Evolutionary conservation across 2,888 invertebrate species (phyloP).

Genomic region (Aporophyla nigra): DNA sequence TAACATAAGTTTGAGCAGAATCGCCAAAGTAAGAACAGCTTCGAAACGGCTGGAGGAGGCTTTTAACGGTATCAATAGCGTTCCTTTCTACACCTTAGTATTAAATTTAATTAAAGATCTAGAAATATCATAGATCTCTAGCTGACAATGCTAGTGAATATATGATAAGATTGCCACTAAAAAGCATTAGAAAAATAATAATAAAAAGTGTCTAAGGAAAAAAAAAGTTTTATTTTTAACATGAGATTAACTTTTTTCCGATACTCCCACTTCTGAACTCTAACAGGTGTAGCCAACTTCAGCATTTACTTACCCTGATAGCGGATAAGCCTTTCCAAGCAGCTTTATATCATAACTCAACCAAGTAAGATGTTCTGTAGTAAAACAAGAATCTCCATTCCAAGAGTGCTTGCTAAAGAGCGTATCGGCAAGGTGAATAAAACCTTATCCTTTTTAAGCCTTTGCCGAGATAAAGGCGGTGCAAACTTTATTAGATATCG

Average conservation of each 20-base stretch:
- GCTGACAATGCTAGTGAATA: too few relatives aligned
- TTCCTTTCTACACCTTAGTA: too few relatives aligned
- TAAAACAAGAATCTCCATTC: constrained; percentile 10
- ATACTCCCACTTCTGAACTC: not conserved
- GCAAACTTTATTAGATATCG: constrained; percentile 32
- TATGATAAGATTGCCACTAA: too few relatives aligned
- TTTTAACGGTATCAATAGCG: too few relatives aligned
- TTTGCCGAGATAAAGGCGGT: constrained; percentile 10
- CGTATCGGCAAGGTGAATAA: constrained; percentile 32
- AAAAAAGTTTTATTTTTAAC: too few relatives aligned
- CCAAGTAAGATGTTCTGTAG: not conserved
- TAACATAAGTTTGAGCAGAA: not conserved
- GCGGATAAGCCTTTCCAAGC: constrained; percentile 17
- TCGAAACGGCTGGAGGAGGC: too few relatives aligned
- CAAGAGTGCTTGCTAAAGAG: constrained; percentile 24
- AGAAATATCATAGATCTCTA: too few relatives aligned
- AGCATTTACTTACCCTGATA: not conserved
- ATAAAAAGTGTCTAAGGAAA: too few relatives aligned
- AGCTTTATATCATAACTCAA: constrained; percentile 9
- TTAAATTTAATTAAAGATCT: too few relatives aligned
- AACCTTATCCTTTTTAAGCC: constrained; percentile 14
- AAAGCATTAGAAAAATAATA: too few relatives aligned
- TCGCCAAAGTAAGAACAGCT: too few relatives aligned
- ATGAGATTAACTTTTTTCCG: not conserved
- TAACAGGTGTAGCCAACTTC: not conserved